A percentile compares a stretch with the other conserved stretches of the same genome.
phyloP scores from a whole-genome alignment of 2,113 vertebrate species.

The Sander vitreus region DNA sequence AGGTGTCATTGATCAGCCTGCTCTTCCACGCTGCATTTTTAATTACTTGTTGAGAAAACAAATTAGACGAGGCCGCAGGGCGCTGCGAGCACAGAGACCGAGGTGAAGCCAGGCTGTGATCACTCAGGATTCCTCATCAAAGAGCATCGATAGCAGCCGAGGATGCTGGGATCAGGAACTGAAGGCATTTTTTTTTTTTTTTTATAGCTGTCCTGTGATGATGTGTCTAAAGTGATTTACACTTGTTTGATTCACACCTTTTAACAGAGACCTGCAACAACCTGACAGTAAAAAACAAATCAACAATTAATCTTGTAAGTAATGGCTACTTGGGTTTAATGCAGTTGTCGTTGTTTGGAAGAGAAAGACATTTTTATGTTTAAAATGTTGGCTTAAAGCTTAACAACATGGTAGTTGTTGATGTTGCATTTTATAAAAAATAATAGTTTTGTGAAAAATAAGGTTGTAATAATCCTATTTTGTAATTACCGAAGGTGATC shows the following conservation, averaged over 20 bases:
- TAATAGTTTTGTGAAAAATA: not conserved
- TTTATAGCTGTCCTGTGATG: not conserved
- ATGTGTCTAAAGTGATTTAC: constrained; percentile 28
- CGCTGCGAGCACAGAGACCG: constrained; percentile 13
- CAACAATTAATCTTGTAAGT: not conserved
- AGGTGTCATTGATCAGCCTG: constrained; percentile 65
- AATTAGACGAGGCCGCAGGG: constrained; percentile 60
- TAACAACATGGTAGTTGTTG: not conserved
- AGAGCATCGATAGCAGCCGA: constrained; percentile 12
- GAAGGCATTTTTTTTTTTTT: not conserved
- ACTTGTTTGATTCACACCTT: constrained; percentile 21
- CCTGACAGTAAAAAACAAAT: not conserved
- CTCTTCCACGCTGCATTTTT: constrained; percentile 58
- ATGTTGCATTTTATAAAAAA: not conserved
- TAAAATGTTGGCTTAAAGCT: not conserved
- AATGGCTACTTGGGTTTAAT: not conserved
- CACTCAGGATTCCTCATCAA: constrained; percentile 36
- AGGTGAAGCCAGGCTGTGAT: constrained; percentile 43
- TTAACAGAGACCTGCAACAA: not conserved
- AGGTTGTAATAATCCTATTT: not conserved
- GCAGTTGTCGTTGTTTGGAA: not conserved
- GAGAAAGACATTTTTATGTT: not conserved
- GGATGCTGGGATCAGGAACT: constrained; percentile 14
- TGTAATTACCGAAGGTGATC: not conserved
- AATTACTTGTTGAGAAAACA: constrained; percentile 76